Evolutionary conservation across 2,113 vertebrate genomes (phyloP), one percentile per base, ranked within the genome.

Genomic region (Formicarius rufipectus): DNA sequence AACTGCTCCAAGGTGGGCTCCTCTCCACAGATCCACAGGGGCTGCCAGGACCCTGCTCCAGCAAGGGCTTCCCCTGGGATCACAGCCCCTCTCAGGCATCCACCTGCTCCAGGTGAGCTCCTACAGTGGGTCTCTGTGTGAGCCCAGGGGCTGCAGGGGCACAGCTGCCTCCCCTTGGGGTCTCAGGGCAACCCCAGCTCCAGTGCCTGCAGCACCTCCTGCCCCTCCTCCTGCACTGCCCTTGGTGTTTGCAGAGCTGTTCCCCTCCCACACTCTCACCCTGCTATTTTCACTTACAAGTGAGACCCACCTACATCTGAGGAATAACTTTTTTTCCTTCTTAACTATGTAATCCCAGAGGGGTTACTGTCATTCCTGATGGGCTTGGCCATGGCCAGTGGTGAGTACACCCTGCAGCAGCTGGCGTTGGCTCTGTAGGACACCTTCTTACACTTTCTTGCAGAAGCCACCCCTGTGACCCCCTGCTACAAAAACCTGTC

Each of bases 61-160:
- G 28, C 10, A 53, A 0, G 1, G 58, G 49, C 9, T 12, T 72
- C 25, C 35, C 50, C 22, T 0, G 0, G 40, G 21, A 1, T 49
- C 31, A 27, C 27, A 58, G 50, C 22, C 44, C 58, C 27, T 23
- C 14, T 42, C 0, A 0, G 42, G 25, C 37, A 50, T 39, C 4
- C 18, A 10, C 18, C 27, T 64, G 50, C 31, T 59, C 37, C 3
- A 3, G 35, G 0, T 35, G 68, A 59, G 52, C 22, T 66, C 15
- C 40, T 42, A 10, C 40, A 42, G 40, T 10, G 40, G 40, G 40
- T 42, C 40, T 42, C 40, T 42, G 40, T 45, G 45, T 45, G 45
- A 19, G 19, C 45, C 45, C 45, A 45, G 19, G 20, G 20, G 45
- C 20, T 45, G 45, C 45, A 45, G 35, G n/a, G 58, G 58, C 58